Evolutionary conservation across 2,797 vertebrate species (phyloP).

Genomic region (Acanthopagrus latus): DNA sequence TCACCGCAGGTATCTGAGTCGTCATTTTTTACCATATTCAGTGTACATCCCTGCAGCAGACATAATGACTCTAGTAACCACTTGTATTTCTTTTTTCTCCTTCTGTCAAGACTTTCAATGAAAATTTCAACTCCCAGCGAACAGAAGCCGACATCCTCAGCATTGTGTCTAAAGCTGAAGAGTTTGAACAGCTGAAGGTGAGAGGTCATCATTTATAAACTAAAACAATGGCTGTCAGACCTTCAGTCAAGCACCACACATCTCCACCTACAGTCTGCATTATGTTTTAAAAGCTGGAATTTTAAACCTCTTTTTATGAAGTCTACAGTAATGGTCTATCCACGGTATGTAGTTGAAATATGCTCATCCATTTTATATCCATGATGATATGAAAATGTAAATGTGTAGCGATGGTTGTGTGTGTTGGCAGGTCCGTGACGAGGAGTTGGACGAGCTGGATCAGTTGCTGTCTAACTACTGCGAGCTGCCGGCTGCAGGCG

Average conservation of each 20-base stretch:
- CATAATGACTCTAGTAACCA: not conserved
- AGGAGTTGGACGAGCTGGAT: slow-evolving; percentile 96
- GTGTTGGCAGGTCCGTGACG: slow-evolving; percentile 91
- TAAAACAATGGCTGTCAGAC: not conserved
- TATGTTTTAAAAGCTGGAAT: not conserved
- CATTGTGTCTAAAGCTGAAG: slow-evolving; percentile 97
- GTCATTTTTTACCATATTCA: not conserved
- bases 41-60: not conserved
- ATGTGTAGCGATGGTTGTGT: not conserved
- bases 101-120: slow-evolving; percentile 94
- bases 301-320: not conserved
- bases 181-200: slow-evolving; percentile 99
- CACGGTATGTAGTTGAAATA: not conserved
- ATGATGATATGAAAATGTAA: not conserved
- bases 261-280: not conserved
- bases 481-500: slow-evolving; percentile 92
- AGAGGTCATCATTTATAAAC: slow-evolving; percentile 47
- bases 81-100: not conserved
- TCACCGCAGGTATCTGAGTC: not conserved
- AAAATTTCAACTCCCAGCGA: slow-evolving; percentile 94
- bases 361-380: not conserved
- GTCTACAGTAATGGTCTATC: not conserved
- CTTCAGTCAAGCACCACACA: not conserved
- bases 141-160: slow-evolving; percentile 95
- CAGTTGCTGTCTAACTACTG: slow-evolving; percentile 91